Base-by-base conservation (phyloP, 2,113 vertebrate genomes). In the Nibea coibor region DNA sequence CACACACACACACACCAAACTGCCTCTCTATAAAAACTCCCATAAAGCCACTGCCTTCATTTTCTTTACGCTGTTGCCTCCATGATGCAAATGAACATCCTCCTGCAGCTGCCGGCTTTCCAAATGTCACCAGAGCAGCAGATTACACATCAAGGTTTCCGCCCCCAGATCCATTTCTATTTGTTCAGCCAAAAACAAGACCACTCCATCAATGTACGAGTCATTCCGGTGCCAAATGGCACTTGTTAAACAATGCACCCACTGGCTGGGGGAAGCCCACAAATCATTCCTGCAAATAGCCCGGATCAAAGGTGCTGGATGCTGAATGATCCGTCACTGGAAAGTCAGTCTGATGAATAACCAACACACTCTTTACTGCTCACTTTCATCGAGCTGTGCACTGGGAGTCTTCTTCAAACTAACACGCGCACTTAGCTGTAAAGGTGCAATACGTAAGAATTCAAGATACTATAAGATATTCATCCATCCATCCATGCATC, bases 161-260 rank as follows among this genome's bases (percentile, higher is more conserved):
- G 28, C 69, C 76, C 48, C 11, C 61, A 61, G 51, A 82, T 73
- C 48, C 48, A 56, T 78, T 89, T 85, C 43, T 10, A 78, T 87
- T 67, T 72, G 70, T 65, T 75, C 31, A 51, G 64, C 68, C 59
- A 48, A 77, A 84, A 85, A 70, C 57, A 62, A 63, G 54, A 64
- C n/a, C 62, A 14, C 59, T 84, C 68, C 68, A 77, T 86, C 88
- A 80, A 63, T 73, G 80, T 42, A 48, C 19, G 5, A 56, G 77
- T 75, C 77, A 43, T 19, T 58, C 35, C 39, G 22, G 69, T 56
- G 85, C 80, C 85, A 81, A 83, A 80, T 51, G 78, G 64, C 71
- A 76, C 74, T 82, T 82, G 83, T 82, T 86, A 76, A 86, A 84
- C 78, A 81, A 64, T n/a, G 62, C 20, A 22, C 71, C 76, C 45